phyloP scores from a whole-genome alignment of 2,797 vertebrate genomes.

The Pantherophis vulpinus region DNA sequence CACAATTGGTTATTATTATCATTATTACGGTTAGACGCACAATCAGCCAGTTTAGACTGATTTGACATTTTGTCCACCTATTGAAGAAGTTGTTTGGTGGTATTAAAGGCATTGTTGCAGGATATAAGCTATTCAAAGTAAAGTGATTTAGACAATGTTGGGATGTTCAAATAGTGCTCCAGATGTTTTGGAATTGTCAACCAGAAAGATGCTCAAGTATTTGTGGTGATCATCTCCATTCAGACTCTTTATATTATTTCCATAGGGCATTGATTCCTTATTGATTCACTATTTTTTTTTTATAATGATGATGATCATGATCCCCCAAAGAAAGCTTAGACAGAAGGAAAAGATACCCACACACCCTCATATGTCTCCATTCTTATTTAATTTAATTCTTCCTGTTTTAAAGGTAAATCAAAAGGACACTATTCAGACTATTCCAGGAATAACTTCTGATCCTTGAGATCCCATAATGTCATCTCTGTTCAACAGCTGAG shows the following conservation, averaged over 20 bases:
- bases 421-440: background rate
- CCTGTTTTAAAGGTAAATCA: background rate
- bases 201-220: background rate
- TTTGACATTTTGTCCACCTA: background rate
- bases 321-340: background rate
- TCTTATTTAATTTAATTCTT: background rate
- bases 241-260: background rate
- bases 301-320: background rate
- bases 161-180: background rate
- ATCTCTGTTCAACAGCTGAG: background rate
- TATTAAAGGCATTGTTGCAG: background rate
- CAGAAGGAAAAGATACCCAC: background rate
- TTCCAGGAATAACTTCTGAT: background rate
- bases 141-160: background rate
- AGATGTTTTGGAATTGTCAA: background rate
- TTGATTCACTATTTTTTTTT: background rate
- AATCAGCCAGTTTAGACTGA: background rate
- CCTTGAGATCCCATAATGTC: background rate
- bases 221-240: background rate
- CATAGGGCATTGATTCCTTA: background rate
- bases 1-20: background rate
- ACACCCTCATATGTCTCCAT: background rate
- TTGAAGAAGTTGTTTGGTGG: background rate
- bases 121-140: background rate
- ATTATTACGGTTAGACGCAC: background rate